Evolutionary conservation across 2,888 invertebrate species (phyloP).

Genomic region (Malacosoma neustria): DNA sequence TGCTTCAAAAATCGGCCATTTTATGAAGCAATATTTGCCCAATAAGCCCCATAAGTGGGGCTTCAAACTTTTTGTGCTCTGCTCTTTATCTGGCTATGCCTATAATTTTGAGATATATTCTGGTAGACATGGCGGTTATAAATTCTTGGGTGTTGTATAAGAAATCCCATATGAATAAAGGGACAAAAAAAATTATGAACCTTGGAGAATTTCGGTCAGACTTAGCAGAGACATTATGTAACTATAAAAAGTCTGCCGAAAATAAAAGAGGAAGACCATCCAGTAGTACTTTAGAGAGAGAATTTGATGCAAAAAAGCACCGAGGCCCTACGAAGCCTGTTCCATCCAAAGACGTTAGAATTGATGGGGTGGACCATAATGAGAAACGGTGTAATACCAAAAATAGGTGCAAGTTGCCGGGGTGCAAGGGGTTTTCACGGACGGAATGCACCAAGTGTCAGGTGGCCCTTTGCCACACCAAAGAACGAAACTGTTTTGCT

Average conservation of each 20-base stretch:
- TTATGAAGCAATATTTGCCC: too few species aligned
- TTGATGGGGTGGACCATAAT: constrained; percentile 18
- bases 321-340: constrained; percentile 15
- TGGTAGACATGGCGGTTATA: too few species aligned
- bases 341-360: constrained; percentile 13
- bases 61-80: too few species aligned
- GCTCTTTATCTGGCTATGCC: too few species aligned
- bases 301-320: constrained; percentile 15
- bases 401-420: constrained; percentile 17
- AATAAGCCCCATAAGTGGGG: too few species aligned
- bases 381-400: constrained; percentile 14
- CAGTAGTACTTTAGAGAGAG: constrained; percentile 9
- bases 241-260: constrained; percentile 12
- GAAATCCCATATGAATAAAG: too few species aligned
- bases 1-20: constrained; percentile 9
- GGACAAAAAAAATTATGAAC: too few species aligned
- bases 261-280: constrained; percentile 14
- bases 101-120: too few species aligned
- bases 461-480: constrained; percentile 17
- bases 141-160: too few species aligned
- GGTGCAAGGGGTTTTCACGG: constrained; percentile 16
- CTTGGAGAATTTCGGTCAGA: constrained; percentile 13
- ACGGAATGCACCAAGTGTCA: constrained; percentile 17
- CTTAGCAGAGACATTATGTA: constrained; percentile 12
- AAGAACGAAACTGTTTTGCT: constrained; percentile 19